phyloP scores from a whole-genome alignment of 2,888 invertebrate genomes.

The Dusona sp. region DNA sequence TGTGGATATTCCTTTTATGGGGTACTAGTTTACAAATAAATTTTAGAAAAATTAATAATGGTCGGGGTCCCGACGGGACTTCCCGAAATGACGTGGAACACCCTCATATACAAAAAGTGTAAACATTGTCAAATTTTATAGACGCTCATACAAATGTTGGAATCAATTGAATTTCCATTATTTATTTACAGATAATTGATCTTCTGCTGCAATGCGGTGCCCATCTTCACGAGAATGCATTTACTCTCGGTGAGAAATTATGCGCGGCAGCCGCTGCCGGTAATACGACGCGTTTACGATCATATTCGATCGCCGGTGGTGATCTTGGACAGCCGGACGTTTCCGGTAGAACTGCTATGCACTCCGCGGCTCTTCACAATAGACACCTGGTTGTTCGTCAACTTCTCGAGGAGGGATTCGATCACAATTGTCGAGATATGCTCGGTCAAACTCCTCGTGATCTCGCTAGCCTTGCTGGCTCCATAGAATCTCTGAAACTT shows the following conservation, averaged over 20 bases:
- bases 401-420: conserved; percentile 85
- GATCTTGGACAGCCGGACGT: conserved; percentile 88
- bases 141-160: no score
- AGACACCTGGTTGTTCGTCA: conserved; percentile 85
- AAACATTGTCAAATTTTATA: no score
- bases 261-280: conserved; percentile 89
- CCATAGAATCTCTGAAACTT: conserved; percentile 64
- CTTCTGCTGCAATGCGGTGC: conserved; percentile 91
- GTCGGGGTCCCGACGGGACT: no score
- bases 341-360: conserved; percentile 89
- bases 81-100: no score
- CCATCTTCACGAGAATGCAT: conserved; percentile 87
- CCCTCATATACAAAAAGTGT: no score
- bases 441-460: conserved; percentile 87
- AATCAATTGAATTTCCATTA: background rate
- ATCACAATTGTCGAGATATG: conserved; percentile 85
- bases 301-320: conserved; percentile 89
- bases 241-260: conserved; percentile 88
- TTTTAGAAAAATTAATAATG: no score
- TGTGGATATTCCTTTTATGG: no score
- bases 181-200: conserved; percentile 85
- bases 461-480: conserved; percentile 83
- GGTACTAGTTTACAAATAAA: no score
- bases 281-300: conserved; percentile 86
- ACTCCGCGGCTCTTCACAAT: conserved; percentile 89